Percentiles rank a stretch among this genome's conserved stretches.
phyloP scores from a whole-genome alignment of 2,797 vertebrate genomes.

The Lutjanus argentimaculatus region DNA sequence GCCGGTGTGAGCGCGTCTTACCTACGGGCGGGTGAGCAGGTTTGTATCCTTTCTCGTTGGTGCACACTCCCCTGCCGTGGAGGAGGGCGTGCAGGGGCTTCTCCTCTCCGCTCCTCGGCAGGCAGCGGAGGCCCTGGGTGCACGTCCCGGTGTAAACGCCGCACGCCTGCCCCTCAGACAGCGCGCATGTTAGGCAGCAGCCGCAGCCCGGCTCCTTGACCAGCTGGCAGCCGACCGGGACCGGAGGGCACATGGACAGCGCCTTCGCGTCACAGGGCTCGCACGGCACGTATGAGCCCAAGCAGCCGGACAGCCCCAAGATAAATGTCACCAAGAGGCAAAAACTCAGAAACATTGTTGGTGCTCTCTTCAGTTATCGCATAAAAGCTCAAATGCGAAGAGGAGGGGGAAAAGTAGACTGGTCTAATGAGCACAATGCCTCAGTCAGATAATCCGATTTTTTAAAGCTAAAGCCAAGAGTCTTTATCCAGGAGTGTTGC shows the following conservation, averaged over 20 bases:
- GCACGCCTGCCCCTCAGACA: slow-evolving; percentile 94
- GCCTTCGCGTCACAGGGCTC: slow-evolving; percentile 97
- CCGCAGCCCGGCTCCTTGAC: slow-evolving; percentile 99
- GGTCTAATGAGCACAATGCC: slow-evolving; percentile 77
- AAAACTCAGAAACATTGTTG: slow-evolving; percentile 82
- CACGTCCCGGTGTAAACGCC: slow-evolving; percentile 98
- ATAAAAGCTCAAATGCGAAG: slow-evolving; percentile 62
- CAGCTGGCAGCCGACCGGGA: slow-evolving; percentile 94
- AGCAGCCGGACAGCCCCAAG: slow-evolving; percentile 88
- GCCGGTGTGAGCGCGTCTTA: slow-evolving; percentile 72
- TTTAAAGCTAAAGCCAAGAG: slow-evolving; percentile 80
- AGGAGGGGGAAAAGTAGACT: slow-evolving; percentile 59
- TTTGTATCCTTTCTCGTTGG: slow-evolving; percentile 97
- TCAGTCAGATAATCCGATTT: slow-evolving; percentile 85
- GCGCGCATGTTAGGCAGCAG: slow-evolving; percentile 98
- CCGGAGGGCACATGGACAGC: slow-evolving; percentile 95
- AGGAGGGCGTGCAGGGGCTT: slow-evolving; percentile 97
- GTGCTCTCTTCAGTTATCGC: slow-evolving; percentile 61
- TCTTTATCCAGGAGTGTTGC: slow-evolving; percentile 81
- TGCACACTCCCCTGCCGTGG: slow-evolving; percentile 95
- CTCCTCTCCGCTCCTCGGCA: slow-evolving; percentile 96
- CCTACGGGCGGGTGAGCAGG: slow-evolving; percentile 86
- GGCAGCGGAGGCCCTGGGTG: slow-evolving; percentile 93
- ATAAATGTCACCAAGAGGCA: slow-evolving; percentile 90
- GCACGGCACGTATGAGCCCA: slow-evolving; percentile 96